Evolutionary conservation across 2,113 vertebrate genomes (phyloP), one percentile per base, ranked within the genome.

Genomic region (Trogon surrucura): DNA sequence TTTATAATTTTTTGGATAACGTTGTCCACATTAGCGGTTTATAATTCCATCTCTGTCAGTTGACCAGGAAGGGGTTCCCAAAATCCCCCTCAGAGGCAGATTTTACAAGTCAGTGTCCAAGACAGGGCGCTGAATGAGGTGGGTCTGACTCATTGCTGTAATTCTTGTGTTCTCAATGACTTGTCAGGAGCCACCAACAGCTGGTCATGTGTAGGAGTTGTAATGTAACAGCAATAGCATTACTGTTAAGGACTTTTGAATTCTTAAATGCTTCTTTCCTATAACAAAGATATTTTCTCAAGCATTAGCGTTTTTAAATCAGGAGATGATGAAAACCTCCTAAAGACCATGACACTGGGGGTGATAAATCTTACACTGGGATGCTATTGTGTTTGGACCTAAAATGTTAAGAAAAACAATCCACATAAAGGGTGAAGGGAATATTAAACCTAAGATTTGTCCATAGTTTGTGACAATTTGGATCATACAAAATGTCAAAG

Each of bases 361-460:
- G 72, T 77, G 7, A 47, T 93, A 80, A 92, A 91, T 85, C 83
- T 97, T 27, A 72, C 78, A 34, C 56, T 53, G 34, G 30, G 97
- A 58, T 77, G 87, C 91, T 32, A 22, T 91, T 78, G 65, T 98
- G 56, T 56, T 95, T 58, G 95, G 96, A 70, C 73, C 88, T 13
- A 56, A 94, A 27, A 47, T 95, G 18, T 38, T 98, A 75, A 96
- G 91, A 44, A 96, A 98, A 98, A 75, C 12, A 61, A 77, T 60
- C 22, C 36, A 45, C 4, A 6, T 56, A 67, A 74, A 53, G 16
- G 41, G 27, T 51, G 26, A 86, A 70, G 67, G 13, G 13, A 84
- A 26, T 70, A 48, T 36, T 54, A 79, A 69, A 58, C 14, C 11
- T 36, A 57, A 50, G 27, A 65, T 83, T 32, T 53, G 26, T 57